Evolutionary conservation across 1,140 invertebrate genomes (phyloP).

Genomic region (Orchestia grillus): DNA sequence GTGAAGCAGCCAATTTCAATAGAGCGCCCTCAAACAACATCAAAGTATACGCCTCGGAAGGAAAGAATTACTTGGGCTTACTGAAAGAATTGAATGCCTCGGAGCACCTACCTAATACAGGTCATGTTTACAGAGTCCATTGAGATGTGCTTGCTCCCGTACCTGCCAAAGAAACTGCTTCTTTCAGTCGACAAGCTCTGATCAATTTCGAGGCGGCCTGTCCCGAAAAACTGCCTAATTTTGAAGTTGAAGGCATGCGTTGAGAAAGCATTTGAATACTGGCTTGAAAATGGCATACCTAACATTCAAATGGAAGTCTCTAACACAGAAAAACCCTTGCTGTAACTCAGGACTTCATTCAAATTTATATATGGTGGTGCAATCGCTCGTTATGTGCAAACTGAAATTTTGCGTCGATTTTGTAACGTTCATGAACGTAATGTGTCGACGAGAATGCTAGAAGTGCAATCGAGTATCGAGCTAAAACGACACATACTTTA

Average conservation of each 20-base stretch:
- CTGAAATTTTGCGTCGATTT: not conserved
- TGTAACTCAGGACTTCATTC: too few species aligned
- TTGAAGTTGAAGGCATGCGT: not conserved
- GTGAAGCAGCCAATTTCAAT: not conserved
- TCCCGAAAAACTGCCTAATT: not conserved
- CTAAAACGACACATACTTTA: not conserved
- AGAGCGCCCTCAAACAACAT: not conserved
- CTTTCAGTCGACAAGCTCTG: not conserved
- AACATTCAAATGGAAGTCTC: not conserved
- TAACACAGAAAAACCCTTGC: too few species aligned
- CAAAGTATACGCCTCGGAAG: not conserved
- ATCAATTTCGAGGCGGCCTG: not conserved
- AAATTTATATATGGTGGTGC: too few species aligned
- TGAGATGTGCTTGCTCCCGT: not conserved
- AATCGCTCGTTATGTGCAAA: too few species aligned
- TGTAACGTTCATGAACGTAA: not conserved
- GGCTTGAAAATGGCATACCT: not conserved
- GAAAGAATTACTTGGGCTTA: not conserved
- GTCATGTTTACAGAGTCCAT: slow-evolving; percentile 29
- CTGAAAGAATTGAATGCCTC: not conserved
- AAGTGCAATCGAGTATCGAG: not conserved
- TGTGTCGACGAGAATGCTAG: not conserved
- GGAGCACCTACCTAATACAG: slow-evolving; percentile 18
- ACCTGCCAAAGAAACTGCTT: not conserved
- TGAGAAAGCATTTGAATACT: not conserved